A percentile compares a stretch with the other conserved stretches of the same genome.
These are phyloP conservation scores for Melanotaenia trifasciata DNA, from an alignment of 2,797 vertebrate genomes.

Conservation along the genomic window DNA sequence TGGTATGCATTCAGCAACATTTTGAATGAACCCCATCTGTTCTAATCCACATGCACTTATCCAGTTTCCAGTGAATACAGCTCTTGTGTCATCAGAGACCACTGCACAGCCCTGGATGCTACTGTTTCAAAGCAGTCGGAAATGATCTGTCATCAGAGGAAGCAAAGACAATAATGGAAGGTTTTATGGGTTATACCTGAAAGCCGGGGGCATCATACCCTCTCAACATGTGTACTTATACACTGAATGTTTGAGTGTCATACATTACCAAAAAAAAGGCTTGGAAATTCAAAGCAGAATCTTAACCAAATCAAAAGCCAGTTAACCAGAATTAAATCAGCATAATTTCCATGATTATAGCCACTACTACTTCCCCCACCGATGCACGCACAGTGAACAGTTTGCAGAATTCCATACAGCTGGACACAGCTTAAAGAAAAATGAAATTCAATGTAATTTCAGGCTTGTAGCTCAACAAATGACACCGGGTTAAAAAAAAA, in stretches of 20 bases:
- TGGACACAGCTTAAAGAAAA: slow-evolving; percentile 41
- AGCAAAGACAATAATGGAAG: slow-evolving; percentile 59
- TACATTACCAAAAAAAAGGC: not conserved
- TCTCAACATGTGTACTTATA: slow-evolving; percentile 28
- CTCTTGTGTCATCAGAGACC: slow-evolving; percentile 74
- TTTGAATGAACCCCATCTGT: slow-evolving; percentile 62
- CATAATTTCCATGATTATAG: slow-evolving; percentile 26
- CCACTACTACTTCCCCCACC: slow-evolving; percentile 1
- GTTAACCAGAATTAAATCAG: slow-evolving; percentile 2
- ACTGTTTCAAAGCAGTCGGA: slow-evolving; percentile 80
- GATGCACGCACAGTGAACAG: slow-evolving; percentile 5
- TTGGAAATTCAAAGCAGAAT: slow-evolving; percentile 16
- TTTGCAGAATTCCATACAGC: slow-evolving; percentile 21
- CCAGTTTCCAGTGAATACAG: slow-evolving; percentile 66
- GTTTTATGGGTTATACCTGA: slow-evolving; percentile 57
- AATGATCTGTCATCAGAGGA: slow-evolving; percentile 70
- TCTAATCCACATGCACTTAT: slow-evolving; percentile 62
- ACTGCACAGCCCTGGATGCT: slow-evolving; percentile 68
- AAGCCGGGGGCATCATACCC: slow-evolving; percentile 40
- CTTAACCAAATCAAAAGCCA: not conserved
- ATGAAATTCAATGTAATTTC: slow-evolving; percentile 32
- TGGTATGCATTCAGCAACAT: slow-evolving; percentile 71
- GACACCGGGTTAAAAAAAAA: slow-evolving; percentile 49
- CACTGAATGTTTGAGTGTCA: slow-evolving; percentile 29
- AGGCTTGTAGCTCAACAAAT: slow-evolving; percentile 63